Conservation (phyloP, 2,888 invertebrate species). For the Seira sanloemensis region DNA sequence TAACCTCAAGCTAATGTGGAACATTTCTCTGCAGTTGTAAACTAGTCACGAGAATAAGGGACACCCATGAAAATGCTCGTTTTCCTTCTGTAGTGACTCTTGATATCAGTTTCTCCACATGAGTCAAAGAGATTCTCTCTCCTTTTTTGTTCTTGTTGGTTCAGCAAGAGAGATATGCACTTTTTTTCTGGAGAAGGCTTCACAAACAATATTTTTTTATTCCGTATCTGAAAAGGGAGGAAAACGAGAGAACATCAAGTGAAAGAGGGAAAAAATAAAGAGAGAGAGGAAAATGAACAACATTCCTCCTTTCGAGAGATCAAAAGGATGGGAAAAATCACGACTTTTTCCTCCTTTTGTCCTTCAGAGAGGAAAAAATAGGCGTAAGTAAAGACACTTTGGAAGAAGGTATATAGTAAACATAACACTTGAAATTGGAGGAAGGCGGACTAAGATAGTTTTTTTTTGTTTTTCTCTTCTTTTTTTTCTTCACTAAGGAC, state of each 20-base stretch:
- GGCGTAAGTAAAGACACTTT: constrained; percentile 4
- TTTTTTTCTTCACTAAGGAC: no score
- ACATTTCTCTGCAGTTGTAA: background rate
- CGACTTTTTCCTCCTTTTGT: constrained; percentile 18
- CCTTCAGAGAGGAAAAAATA: constrained; percentile 2
- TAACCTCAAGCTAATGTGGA: background rate
- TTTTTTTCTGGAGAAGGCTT: background rate
- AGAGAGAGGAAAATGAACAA: constrained; percentile 26
- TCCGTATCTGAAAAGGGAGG: constrained; percentile 8
- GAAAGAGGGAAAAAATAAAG: no score
- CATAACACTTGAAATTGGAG: constrained; percentile 4
- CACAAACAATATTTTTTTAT: background rate
- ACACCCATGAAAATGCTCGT: background rate
- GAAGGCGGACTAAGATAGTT: background rate
- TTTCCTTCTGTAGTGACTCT: background rate
- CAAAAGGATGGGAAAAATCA: constrained; percentile 27
- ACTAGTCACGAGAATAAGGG: background rate
- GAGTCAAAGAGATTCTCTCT: background rate
- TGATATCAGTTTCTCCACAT: background rate
- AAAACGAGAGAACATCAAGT: background rate
- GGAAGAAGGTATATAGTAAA: background rate
- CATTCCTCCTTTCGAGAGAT: constrained; percentile 30
- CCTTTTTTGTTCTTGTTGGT: background rate
- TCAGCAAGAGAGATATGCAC: constrained; percentile 1
- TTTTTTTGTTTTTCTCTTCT: constrained; percentile 26